phyloP scores from a whole-genome alignment of 2,888 invertebrate genomes.

The Stenurella melanura region DNA sequence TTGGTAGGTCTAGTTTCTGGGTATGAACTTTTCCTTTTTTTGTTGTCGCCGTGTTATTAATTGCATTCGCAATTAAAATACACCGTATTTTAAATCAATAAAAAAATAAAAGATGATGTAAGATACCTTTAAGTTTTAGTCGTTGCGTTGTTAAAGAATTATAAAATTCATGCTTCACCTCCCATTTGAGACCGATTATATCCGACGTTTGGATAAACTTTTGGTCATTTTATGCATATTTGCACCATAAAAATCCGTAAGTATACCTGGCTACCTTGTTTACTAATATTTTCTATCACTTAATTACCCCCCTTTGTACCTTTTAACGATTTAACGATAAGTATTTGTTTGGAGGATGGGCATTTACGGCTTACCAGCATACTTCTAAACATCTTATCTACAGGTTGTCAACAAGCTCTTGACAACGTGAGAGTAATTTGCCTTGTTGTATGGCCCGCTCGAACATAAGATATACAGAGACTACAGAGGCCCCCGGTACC shows the following conservation, averaged over 20 bases:
- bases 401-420: slow-evolving; percentile 41
- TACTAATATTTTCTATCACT: slow-evolving; percentile 46
- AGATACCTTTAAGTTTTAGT: no score
- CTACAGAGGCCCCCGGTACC: slow-evolving; percentile 24
- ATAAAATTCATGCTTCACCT: not conserved
- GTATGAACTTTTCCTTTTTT: no score
- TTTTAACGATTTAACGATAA: slow-evolving; percentile 39
- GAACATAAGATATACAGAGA: slow-evolving; percentile 28
- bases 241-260: slow-evolving; percentile 12
- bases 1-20: no score
- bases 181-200: not conserved
- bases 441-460: slow-evolving; percentile 26
- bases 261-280: slow-evolving; percentile 41
- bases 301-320: slow-evolving; percentile 45
- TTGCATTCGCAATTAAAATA: no score
- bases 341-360: slow-evolving; percentile 39
- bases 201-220: not conserved
- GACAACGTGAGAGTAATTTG: slow-evolving; percentile 42
- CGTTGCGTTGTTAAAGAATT: not conserved
- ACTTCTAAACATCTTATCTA: slow-evolving; percentile 41
- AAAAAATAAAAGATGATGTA: no score
- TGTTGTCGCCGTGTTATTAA: no score
- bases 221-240: slow-evolving; percentile 15
- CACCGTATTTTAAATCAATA: no score
- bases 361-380: slow-evolving; percentile 41